Evolutionary conservation across 2,797 vertebrate genomes (phyloP).

Genomic region (Poecilia wingei): DNA sequence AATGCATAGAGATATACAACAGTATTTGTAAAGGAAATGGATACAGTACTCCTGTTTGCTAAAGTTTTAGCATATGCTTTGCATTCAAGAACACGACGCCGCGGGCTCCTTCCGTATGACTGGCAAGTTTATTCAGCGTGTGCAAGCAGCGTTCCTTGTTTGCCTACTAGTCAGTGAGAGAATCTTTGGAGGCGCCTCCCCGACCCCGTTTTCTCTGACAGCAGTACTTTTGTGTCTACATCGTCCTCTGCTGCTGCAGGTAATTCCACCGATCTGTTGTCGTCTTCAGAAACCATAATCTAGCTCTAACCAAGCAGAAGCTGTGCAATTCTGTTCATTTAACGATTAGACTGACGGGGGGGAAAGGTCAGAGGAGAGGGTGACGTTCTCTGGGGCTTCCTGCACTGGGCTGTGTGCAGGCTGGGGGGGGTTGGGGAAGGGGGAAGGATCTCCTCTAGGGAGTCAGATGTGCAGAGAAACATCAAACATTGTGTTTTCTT

Average conservation of each 20-base stretch:
- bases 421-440: neutral
- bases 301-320: constrained; percentile 55
- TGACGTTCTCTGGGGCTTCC: constrained; percentile 35
- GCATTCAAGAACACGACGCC: neutral
- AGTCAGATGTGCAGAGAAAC: constrained; percentile 5
- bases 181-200: neutral
- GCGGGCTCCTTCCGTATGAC: constrained; percentile 14
- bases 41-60: neutral
- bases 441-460: neutral
- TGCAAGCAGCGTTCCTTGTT: neutral
- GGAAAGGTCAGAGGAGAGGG: constrained; percentile 24
- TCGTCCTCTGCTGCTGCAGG: constrained; percentile 50
- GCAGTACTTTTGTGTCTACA: constrained; percentile 45
- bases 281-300: constrained; percentile 47
- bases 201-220: constrained; percentile 40
- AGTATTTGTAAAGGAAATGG: neutral
- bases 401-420: constrained; percentile 10
- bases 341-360: constrained; percentile 25
- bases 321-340: constrained; percentile 26
- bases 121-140: constrained; percentile 20
- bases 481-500: constrained; percentile 33
- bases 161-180: constrained; percentile 7
- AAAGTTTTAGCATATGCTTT: neutral
- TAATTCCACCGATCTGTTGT: constrained; percentile 59
- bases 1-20: neutral